Base-by-base conservation (phyloP, 2,888 invertebrate genomes). In the Nomada hirtipes region DNA sequence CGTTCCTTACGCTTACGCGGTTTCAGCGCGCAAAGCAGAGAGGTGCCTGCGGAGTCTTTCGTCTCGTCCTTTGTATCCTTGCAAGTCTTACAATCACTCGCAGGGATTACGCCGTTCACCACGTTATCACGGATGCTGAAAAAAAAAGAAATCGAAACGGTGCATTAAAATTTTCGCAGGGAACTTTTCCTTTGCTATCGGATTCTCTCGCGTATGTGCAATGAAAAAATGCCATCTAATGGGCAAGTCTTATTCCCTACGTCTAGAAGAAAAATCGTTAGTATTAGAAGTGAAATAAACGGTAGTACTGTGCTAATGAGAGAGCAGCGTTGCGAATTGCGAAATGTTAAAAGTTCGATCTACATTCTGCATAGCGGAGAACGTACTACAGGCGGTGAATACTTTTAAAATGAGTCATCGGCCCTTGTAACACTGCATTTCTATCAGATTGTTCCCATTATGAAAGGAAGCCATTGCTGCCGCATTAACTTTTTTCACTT, bases 1-100 rank as follows among this genome's bases (percentile, higher is more conserved):
- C 95, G 95, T 94, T 96, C 96, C 91, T 96, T 95, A 65, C 95
- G 94, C 93, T 96, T 96, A 89, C 95, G 95, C 87, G 95, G 95
- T 91, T 93, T 92, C 93, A 95, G 94, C 89, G 95, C 94, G 94
- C 95, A 95, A 92, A 95, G 94, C 93, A 95, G 94, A 72, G 95
- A 94, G 84, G 95, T 94, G 87, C 94, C 94, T 94, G 95, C 95
- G 42, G 89, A 87, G 79, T 94, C 94, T 92, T 94, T 94, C 42
- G 92, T 90, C 91, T 94, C 94, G 90, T 93, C 94, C 80, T 89
- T 90, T 53, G 91, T 74, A 80, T 92, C 91, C 75, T 92, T 92
- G 85, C 91, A 91, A 82, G 89, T 90, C 81, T 92, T 93, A 83
- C 92, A 92, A 78, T 93, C 92, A 76, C 86, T 88, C 59, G 78